Evolutionary conservation across 2,888 invertebrate species (phyloP).

Genomic region (Eupithecia exiguata): DNA sequence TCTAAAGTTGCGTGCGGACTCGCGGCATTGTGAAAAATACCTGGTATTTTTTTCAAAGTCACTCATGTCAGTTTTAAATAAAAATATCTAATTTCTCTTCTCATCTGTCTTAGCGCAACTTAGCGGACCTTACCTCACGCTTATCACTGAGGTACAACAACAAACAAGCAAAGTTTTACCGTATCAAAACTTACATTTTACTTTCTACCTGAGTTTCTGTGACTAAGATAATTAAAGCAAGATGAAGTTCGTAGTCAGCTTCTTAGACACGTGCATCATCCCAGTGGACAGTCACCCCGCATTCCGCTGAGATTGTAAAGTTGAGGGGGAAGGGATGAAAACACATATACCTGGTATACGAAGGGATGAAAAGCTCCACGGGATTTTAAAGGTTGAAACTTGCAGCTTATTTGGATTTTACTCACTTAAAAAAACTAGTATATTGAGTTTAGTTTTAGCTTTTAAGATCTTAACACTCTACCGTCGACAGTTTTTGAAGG

Average conservation of each 20-base stretch:
- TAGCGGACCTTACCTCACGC: not conserved
- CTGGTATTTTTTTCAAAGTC: too few species aligned
- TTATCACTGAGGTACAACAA: not conserved
- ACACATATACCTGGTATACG: slow-evolving; percentile 2
- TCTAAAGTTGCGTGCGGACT: too few species aligned
- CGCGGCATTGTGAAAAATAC: too few species aligned
- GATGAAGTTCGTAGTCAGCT: not conserved
- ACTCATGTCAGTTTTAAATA: too few species aligned
- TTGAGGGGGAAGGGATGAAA: slow-evolving; percentile 15
- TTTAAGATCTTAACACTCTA: not conserved
- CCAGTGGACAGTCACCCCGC: slow-evolving; percentile 34
- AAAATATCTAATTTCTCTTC: too few species aligned
- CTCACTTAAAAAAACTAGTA: not conserved
- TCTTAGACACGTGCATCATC: slow-evolving; percentile 53
- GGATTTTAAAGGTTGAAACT: slow-evolving; percentile 5
- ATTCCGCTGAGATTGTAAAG: slow-evolving; percentile 13
- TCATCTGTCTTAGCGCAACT: too few species aligned
- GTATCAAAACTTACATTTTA: not conserved
- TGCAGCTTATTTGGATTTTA: not conserved
- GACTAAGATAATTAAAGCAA: slow-evolving; percentile 8
- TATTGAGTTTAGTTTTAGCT: not conserved
- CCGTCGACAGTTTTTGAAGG: not conserved
- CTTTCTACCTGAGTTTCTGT: not conserved
- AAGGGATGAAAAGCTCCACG: slow-evolving; percentile 5
- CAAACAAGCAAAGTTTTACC: not conserved